Evolutionary conservation across 2,113 vertebrate species (phyloP), one percentile per base, ranked within the genome.

Genomic region (Colistium nudipinnis): DNA sequence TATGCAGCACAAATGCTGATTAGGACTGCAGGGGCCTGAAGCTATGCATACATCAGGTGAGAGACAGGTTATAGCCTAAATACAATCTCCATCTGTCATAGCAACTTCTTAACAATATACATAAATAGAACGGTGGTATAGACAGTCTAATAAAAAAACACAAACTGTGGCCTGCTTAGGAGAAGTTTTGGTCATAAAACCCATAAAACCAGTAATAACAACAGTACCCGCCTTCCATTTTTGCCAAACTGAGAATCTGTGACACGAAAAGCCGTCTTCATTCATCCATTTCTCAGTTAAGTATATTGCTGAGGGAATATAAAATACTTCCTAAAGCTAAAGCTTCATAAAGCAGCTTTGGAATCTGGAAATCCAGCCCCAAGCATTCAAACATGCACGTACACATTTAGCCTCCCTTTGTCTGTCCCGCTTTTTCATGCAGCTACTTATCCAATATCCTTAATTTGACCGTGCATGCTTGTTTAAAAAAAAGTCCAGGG

Each of bases 311-410:
- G 44, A 59, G 47, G 76, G 73, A 43, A 79, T 61, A 62, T 72
- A 4, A 74, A 66, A 44, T 54, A 62, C 2, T 63, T 51, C 51
- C 16, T 54, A 41, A 36, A 65, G 44, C 55, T 74, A 83, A 86
- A 83, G 65, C 77, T 83, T 62, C 38, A 54, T 41, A 84, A 84
- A 77, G 76, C 63, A 45, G 60, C 54, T 1, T 55, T 79, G 74
- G 81, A 86, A 87, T 81, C 64, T 86, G 76, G n/a, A 87, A 87
- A 87, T 79, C 83, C 78, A 76, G 68, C 76, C 68, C 62, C 47
- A 20, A 74, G 82, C 84, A 48, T 44, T 84, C 69, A 56, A 70
- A 78, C 74, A 54, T 20, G 70, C 62, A 83, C 68, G 19, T 78
- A 83, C 80, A 83, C 83, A 86, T 77, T 69, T 41, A 49, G 35